A percentile compares a stretch with the other conserved stretches of the same genome.
These are phyloP conservation scores for Sigmodon hispidus DNA, from an alignment of 2,113 vertebrate species.

Conservation along the genomic window DNA sequence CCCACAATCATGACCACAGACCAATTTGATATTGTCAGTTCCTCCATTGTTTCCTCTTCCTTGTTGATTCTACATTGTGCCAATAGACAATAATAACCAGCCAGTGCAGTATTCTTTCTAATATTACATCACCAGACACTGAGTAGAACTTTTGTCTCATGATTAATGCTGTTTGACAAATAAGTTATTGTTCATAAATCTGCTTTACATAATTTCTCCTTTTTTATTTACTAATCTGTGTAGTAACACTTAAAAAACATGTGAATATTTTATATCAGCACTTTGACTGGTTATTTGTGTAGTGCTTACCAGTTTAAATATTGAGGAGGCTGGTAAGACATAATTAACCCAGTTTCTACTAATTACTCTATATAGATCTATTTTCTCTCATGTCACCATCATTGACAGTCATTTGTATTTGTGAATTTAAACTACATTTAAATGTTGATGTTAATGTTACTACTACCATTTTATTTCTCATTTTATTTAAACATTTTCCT, in stretches of 20 bases:
- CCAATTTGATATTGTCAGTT: neutral
- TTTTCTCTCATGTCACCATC: neutral
- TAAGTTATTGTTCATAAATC: neutral
- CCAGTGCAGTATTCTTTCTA: neutral
- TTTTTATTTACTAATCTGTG: neutral
- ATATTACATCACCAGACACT: neutral
- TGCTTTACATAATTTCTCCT: neutral
- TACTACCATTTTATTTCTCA: neutral
- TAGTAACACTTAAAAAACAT: neutral
- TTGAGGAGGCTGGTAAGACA: neutral
- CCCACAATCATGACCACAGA: neutral
- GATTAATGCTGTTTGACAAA: neutral
- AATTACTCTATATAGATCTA: neutral
- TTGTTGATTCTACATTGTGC: too few species aligned
- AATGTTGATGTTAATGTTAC: neutral
- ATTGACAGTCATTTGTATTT: neutral
- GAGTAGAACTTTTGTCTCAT: neutral
- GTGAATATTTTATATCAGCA: neutral
- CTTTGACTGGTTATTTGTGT: neutral
- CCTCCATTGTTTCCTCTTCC: neutral
- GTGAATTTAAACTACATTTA: neutral
- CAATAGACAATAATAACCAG: neutral
- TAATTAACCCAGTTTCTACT: neutral
- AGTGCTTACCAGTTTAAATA: neutral
- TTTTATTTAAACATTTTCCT: neutral